These are phyloP conservation scores for Limanda limanda DNA, from an alignment of 2,113 vertebrate genomes.

Conservation along the genomic window DNA sequence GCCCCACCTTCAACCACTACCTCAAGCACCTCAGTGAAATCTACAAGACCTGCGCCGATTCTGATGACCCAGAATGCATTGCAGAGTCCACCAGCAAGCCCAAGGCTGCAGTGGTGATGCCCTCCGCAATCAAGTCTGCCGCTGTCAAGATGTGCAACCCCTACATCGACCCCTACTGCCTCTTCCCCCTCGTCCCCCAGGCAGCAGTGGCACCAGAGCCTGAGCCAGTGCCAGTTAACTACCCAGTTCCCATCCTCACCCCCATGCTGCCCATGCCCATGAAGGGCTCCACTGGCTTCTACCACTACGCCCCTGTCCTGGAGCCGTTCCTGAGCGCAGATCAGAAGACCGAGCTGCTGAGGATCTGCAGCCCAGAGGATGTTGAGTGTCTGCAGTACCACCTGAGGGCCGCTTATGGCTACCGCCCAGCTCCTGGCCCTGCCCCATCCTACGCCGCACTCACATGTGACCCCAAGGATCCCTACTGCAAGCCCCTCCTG, in stretches of 20 bases:
- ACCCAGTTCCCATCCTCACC: conserved; percentile 70
- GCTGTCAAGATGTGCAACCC: conserved; percentile 79
- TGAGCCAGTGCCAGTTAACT: conserved; percentile 59
- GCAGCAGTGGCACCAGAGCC: conserved; percentile 34
- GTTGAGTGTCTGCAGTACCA: conserved; percentile 85
- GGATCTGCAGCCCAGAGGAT: conserved; percentile 83
- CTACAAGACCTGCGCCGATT: conserved; percentile 82
- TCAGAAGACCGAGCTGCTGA: conserved; percentile 79
- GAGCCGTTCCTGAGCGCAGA: conserved; percentile 78
- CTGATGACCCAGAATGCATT: conserved; percentile 84
- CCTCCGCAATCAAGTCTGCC: conserved; percentile 71
- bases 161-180: conserved; percentile 82
- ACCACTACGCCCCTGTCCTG: conserved; percentile 76
- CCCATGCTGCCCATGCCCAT: conserved; percentile 68
- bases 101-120: conserved; percentile 79
- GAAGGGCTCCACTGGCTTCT: conserved; percentile 69
- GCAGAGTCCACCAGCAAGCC: conserved; percentile 83
- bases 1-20: conserved; percentile 79
- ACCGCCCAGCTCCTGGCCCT: conserved; percentile 71
- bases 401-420: conserved; percentile 81
- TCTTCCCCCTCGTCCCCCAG: conserved; percentile 57
- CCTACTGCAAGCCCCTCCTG: conserved; percentile 77
- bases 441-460: conserved; percentile 79
- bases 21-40: conserved; percentile 82
- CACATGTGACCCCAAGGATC: conserved; percentile 80